These are phyloP conservation scores for Operophtera brumata DNA, from an alignment of 2,888 invertebrate species.

Conservation along the genomic window DNA sequence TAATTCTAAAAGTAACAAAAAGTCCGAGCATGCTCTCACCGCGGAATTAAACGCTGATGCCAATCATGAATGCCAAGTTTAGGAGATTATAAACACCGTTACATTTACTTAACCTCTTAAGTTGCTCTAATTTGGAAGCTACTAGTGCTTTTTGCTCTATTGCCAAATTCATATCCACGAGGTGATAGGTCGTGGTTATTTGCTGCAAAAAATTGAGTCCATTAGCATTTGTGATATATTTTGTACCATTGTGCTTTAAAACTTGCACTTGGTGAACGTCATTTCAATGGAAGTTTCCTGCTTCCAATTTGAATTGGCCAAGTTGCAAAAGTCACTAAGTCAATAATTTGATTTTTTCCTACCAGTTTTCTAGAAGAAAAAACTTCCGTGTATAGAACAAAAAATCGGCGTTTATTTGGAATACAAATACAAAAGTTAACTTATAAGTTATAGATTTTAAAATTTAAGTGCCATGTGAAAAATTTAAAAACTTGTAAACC, in stretches of 20 bases:
- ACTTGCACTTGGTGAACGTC: no score
- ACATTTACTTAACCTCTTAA: conserved; percentile 15
- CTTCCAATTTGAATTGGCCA: no score
- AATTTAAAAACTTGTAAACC: no score
- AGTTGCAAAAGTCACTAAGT: no score
- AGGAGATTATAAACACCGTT: conserved; percentile 19
- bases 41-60: conserved; percentile 26
- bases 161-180: conserved; percentile 11
- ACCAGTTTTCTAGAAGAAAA: no score
- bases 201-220: conserved; percentile 14
- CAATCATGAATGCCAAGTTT: conserved; percentile 23
- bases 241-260: neutral
- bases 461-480: no score
- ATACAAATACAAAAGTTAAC: no score
- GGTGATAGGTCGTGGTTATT: conserved; percentile 17
- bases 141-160: conserved; percentile 4
- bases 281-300: no score
- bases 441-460: no score
- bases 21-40: conserved; percentile 21
- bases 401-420: no score
- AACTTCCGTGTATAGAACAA: no score
- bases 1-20: conserved; percentile 14
- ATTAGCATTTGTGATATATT: conserved; percentile 6
- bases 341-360: no score
- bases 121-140: conserved; percentile 10